phyloP scores from a whole-genome alignment of 1,140 invertebrate genomes.

The Nasonia longicornis region DNA sequence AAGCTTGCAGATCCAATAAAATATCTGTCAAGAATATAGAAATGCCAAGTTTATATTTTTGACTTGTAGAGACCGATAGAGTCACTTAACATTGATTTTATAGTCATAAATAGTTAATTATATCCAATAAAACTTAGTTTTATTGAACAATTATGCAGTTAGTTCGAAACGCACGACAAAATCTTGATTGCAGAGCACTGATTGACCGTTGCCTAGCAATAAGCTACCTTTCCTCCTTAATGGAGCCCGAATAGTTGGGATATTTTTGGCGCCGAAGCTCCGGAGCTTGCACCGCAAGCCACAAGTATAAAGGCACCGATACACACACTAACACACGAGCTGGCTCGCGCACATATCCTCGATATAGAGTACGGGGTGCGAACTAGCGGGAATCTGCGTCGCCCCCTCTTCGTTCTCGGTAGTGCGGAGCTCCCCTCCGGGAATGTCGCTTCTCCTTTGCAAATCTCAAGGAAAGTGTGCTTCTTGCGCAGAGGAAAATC shows the following conservation, averaged over 20 bases:
- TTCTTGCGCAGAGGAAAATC: slow-evolving; percentile 28
- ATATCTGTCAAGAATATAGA: too few species aligned
- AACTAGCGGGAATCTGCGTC: slow-evolving; percentile 37
- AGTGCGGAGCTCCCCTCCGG: slow-evolving; percentile 49
- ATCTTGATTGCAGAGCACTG: slow-evolving; percentile 38
- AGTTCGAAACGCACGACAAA: not conserved
- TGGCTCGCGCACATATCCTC: not conserved
- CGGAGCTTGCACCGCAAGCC: not conserved
- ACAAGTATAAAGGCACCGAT: not conserved
- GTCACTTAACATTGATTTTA: too few species aligned
- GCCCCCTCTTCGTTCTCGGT: slow-evolving; percentile 41
- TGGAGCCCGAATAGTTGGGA: slow-evolving; percentile 61
- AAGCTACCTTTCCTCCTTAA: slow-evolving; percentile 51
- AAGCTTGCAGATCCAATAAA: too few species aligned
- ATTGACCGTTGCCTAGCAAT: slow-evolving; percentile 54
- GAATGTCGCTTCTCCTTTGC: slow-evolving; percentile 45
- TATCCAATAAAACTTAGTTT: too few species aligned
- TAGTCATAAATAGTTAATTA: too few species aligned
- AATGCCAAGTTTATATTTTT: too few species aligned
- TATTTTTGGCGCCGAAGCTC: slow-evolving; percentile 58
- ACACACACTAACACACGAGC: not conserved
- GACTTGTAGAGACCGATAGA: too few species aligned
- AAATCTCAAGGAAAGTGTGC: slow-evolving; percentile 15
- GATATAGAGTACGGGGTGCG: slow-evolving; percentile 8
- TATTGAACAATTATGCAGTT: too few species aligned